Evolutionary conservation across 2,888 invertebrate species (phyloP).

Genomic region (Hyalella azteca): DNA sequence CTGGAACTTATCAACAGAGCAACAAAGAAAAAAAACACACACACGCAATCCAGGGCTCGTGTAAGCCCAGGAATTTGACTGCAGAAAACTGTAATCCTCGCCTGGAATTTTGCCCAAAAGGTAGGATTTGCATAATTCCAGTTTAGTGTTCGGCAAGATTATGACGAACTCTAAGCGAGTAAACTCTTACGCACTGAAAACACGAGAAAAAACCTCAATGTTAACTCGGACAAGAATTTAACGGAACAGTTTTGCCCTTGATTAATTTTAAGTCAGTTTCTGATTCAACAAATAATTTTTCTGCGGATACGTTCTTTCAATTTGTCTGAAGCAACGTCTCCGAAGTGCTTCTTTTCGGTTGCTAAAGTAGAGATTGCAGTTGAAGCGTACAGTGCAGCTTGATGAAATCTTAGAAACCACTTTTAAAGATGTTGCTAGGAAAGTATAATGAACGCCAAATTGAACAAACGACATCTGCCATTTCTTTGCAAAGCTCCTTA

Average conservation of each 20-base stretch:
- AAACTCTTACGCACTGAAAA: not conserved
- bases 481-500: too few species aligned
- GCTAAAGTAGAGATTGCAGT: not conserved
- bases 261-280: not conserved
- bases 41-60: not conserved
- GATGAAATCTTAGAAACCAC: not conserved
- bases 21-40: conserved; percentile 8
- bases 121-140: conserved; percentile 31
- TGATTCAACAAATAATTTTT: not conserved
- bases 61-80: not conserved
- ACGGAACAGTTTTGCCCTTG: not conserved
- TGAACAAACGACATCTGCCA: too few species aligned
- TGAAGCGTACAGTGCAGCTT: not conserved
- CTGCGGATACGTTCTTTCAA: too few species aligned
- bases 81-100: conserved; percentile 7
- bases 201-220: not conserved
- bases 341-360: too few species aligned
- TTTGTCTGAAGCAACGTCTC: too few species aligned
- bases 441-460: too few species aligned
- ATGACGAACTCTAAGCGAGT: conserved; percentile 10
- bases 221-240: not conserved
- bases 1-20: not conserved
- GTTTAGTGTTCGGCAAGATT: conserved; percentile 29
- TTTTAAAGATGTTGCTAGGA: too few species aligned
- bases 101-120: not conserved